Evolutionary conservation across 2,797 vertebrate species (phyloP), one percentile per base, ranked within the genome.

Genomic region (Schizothorax lantsangensis): DNA sequence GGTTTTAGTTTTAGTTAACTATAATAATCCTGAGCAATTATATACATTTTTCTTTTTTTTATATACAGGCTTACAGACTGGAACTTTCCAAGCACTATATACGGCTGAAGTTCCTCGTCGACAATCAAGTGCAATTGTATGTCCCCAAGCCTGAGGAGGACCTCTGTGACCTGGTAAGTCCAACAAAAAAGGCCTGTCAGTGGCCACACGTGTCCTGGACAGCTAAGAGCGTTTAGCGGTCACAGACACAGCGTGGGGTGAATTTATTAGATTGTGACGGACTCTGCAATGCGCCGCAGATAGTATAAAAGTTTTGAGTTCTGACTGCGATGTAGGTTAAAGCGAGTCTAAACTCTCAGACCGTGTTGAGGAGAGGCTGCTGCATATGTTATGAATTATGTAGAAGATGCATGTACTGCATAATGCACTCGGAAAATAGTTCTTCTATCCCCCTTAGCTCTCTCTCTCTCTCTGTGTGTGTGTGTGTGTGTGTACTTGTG

Each of bases 91-190:
- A 94, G 81, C 96, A 99, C 91, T 99, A 98, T 91, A 92, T 99
- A 83, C 95, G 95, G 52, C 92, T 99, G 66, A 99, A 97, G 88
- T 97, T 99, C 89, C 93, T 96, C 43, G 89, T 94, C 1, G 95
- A 96, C 75, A 96, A 94, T 93, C 95, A 96, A 88, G 94, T 95
- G 72, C 96, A 96, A 30, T 91, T 95, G 81, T 98, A 97, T 0
- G 81, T 98, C 26, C 98, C 98, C 5, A 96, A 95, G 91, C 94
- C 94, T 0, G 97, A 99, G 62, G 98, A 99, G 91, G 97, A 99
- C 91, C 94, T 99, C 91, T 97, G 96, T 11, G 98, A 99, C 87
- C 91, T 99, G 97, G 98, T 99, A 96, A 97, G 95, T 88, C 82
- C 33, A 26, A 49, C 5, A 12, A 75, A 75, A 15, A 73, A 30